Conservation (phyloP, 2,113 vertebrate species). For the Anser brachyrhynchus region DNA sequence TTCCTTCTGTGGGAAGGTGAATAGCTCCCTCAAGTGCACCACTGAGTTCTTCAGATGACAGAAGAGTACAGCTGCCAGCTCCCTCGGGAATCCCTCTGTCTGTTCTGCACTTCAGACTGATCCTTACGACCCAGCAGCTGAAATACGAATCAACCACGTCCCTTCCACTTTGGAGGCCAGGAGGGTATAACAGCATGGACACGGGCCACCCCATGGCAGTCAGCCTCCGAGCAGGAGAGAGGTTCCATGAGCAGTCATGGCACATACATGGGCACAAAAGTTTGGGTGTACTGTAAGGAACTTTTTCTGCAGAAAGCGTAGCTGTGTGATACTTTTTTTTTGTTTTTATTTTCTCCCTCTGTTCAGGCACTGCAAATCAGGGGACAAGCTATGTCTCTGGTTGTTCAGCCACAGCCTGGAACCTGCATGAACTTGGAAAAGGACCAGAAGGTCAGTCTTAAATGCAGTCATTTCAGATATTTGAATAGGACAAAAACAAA, state of each 20-base stretch:
- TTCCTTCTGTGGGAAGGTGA: not conserved
- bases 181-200: not conserved
- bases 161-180: not conserved
- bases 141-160: not conserved
- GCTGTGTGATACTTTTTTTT: not conserved
- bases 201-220: not conserved
- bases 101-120: not conserved
- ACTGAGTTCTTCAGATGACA: not conserved
- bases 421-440: not conserved
- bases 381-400: not conserved
- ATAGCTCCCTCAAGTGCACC: slow-evolving; percentile 58
- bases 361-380: not conserved
- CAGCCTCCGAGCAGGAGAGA: not conserved
- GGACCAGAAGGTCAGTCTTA: not conserved
- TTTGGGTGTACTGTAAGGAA: not conserved
- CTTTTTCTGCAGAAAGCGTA: not conserved
- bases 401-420: not conserved
- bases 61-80: not conserved
- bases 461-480: not conserved
- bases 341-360: not conserved
- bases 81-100: not conserved
- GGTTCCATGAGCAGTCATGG: too few species aligned
- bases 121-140: not conserved
- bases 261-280: not conserved
- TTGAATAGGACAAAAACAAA: not conserved